Percentiles rank a stretch among this genome's conserved stretches.
Evolutionary conservation across 2,797 vertebrate genomes (phyloP).

Genomic region (Melanotaenia boesemani): DNA sequence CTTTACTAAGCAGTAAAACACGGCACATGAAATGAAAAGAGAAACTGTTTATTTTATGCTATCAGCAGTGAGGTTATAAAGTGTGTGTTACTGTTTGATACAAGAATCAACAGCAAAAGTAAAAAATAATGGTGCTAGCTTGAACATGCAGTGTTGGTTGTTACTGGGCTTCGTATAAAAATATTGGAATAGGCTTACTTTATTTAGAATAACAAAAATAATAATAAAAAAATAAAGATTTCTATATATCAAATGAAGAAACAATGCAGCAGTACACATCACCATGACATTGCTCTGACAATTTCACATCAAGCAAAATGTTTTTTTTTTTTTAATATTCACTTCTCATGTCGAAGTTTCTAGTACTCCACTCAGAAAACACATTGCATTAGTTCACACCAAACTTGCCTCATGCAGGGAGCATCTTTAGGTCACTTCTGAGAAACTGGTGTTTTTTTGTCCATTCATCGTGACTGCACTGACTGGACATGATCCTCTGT

Average conservation of each 20-base stretch:
- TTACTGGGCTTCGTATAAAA: not conserved
- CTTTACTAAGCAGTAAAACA: conserved; percentile 1
- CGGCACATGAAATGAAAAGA: not conserved
- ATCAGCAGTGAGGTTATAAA: conserved; percentile 26
- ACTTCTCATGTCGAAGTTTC: conserved; percentile 2
- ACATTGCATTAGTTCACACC: conserved; percentile 23
- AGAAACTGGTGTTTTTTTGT: conserved; percentile 14
- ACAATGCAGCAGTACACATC: not conserved
- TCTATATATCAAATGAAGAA: conserved; percentile 16
- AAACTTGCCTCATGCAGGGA: not conserved
- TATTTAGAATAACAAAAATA: not conserved
- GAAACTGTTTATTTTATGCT: conserved; percentile 15
- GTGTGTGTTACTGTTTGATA: not conserved
- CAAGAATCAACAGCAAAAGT: not conserved
- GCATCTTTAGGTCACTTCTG: not conserved
- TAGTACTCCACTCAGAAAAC: not conserved
- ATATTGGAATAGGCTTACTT: not conserved
- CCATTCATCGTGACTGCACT: conserved; percentile 12
- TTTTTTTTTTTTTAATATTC: conserved; percentile 9
- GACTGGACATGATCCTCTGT: conserved; percentile 21
- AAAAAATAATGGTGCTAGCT: conserved; percentile 3
- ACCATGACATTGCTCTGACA: conserved; percentile 2
- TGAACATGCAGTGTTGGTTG: not conserved
- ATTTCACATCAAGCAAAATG: conserved; percentile 24
- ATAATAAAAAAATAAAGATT: conserved; percentile 11